Evolutionary conservation across 2,888 invertebrate genomes (phyloP), one percentile per base, ranked within the genome.

Genomic region (Habrosyne pyritoides): DNA sequence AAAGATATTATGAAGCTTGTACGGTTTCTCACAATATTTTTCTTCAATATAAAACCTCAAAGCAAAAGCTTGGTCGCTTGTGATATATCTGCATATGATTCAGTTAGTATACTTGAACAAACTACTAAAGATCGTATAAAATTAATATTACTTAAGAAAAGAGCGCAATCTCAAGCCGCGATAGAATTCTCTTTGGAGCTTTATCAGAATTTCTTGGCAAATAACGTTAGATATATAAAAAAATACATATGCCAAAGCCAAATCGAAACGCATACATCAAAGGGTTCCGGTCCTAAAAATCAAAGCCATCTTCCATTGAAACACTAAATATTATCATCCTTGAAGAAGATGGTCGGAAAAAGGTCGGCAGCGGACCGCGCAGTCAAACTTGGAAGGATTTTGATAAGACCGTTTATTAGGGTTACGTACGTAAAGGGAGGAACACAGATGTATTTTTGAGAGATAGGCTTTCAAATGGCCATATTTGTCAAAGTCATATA

Each of bases 241-340:
- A 3, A n/a, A 26, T 49, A 49, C 50, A 28, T 28, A 42, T 42
- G 42, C 42, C n/a, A 21, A 28, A 28, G 28, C 28, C 26, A 50
- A 49, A 50, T 50, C 50, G 21, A 18, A 30, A 30, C 28, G 14
- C 50, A 50, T 28, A 28, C 28, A 28, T 22, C 28, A 50, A 50
- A 28, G 28, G n/a, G 28, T 50, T 28, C 21, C 55, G 62, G 59
- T 58, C 58, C 61, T 64, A 57, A 66, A 69, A 72, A 71, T 69
- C 69, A 66, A 64, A 71, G 64, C 61, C 61, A 69, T 69, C 54
- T 59, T 47, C 61, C 64, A 71, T 69, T 71, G 72, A 60, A 64
- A 66, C 72, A 66, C 72, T 71, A 71, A 69, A 69, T 69, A 69
- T 69, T 69, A 69, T 69, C 72, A 71, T 71, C 70, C 59, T 56